phyloP scores from a whole-genome alignment of 1,140 invertebrate genomes.

The Acromyrmex charruanus region DNA sequence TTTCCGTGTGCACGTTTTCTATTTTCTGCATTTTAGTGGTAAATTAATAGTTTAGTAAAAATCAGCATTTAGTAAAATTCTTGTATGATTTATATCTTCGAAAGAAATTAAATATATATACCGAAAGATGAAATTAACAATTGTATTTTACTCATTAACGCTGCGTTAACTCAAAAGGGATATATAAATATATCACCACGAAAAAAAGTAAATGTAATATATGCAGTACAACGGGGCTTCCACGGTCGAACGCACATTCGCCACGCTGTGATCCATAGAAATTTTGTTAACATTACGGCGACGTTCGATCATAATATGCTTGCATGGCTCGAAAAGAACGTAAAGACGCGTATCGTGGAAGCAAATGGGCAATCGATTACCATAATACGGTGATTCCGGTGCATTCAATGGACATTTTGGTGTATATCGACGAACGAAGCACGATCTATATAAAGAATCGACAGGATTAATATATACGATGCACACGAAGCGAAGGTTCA shows the following conservation, averaged over 20 bases:
- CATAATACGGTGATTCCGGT: slow-evolving; percentile 77
- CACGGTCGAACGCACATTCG: slow-evolving; percentile 7
- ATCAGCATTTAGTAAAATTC: background rate
- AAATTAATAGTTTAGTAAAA: background rate
- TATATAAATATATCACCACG: too few relatives aligned
- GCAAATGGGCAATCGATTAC: slow-evolving; percentile 76
- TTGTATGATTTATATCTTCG: background rate
- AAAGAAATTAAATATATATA: background rate
- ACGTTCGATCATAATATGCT: slow-evolving; percentile 17
- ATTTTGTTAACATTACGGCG: slow-evolving; percentile 54
- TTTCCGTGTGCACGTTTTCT: background rate
- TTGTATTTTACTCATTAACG: background rate
- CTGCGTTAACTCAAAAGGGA: background rate
- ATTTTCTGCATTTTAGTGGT: background rate
- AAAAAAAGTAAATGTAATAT: slow-evolving; percentile 17
- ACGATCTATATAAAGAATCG: slow-evolving; percentile 55
- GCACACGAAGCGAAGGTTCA: background rate
- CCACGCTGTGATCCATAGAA: slow-evolving; percentile 26
- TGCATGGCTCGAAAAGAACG: slow-evolving; percentile 36
- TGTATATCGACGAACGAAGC: slow-evolving; percentile 32
- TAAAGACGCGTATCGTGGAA: slow-evolving; percentile 63
- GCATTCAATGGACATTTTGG: slow-evolving; percentile 58
- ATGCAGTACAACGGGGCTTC: slow-evolving; percentile 1
- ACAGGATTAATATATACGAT: slow-evolving; percentile 37
- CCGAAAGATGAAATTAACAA: background rate